Percentiles rank a stretch among this genome's conserved stretches.
Conservation (phyloP, 2,797 vertebrate species). For the Echiichthys vipera region DNA sequence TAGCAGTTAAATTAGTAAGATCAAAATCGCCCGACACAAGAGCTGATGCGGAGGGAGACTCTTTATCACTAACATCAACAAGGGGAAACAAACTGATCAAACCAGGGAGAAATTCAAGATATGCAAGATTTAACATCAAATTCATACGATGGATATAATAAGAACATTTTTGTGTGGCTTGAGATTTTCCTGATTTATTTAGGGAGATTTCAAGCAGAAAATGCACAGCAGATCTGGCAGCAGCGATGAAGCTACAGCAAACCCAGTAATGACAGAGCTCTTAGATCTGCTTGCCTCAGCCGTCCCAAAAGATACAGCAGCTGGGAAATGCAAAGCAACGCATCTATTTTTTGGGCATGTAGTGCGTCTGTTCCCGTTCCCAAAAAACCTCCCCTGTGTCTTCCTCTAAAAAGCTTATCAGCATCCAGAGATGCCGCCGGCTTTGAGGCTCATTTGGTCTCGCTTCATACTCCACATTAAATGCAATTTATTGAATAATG, state of each 20-base stretch:
- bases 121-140: background rate
- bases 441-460: slow-evolving; percentile 68
- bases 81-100: slow-evolving; percentile 12
- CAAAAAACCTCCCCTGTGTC: slow-evolving; percentile 44
- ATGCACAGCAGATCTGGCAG: slow-evolving; percentile 35
- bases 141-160: slow-evolving; percentile 23
- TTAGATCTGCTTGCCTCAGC: slow-evolving; percentile 52
- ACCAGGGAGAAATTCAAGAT: slow-evolving; percentile 5
- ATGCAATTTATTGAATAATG: slow-evolving; percentile 74
- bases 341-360: slow-evolving; percentile 52
- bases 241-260: slow-evolving; percentile 40
- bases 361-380: slow-evolving; percentile 57
- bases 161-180: slow-evolving; percentile 12
- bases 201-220: slow-evolving; percentile 40
- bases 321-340: slow-evolving; percentile 50
- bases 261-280: slow-evolving; percentile 41
- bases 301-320: slow-evolving; percentile 46
- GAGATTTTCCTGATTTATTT: slow-evolving; percentile 45
- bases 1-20: background rate
- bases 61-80: slow-evolving; percentile 8
- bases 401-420: slow-evolving; percentile 66
- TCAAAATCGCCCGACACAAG: background rate
- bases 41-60: background rate
- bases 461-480: slow-evolving; percentile 70
- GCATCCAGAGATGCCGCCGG: slow-evolving; percentile 60